Conservation (phyloP, 2,888 invertebrate species). For the Agrochola circellaris region DNA sequence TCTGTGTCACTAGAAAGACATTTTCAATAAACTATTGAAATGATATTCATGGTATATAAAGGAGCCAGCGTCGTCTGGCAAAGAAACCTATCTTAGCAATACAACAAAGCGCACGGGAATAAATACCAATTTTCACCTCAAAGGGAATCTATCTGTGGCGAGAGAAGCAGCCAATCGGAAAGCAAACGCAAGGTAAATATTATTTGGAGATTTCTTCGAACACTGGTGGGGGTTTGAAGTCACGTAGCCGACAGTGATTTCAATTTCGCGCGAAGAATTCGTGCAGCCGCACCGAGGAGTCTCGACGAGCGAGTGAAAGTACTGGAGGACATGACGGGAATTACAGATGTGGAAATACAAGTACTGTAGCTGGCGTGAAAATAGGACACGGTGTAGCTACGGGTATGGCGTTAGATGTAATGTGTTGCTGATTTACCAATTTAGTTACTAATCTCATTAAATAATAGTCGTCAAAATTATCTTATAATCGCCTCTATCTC, state of each 20-base stretch:
- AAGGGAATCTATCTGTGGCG: conserved; percentile 78
- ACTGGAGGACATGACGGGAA: conserved; percentile 71
- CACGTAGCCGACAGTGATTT: conserved; percentile 86
- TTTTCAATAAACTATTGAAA: conserved; percentile 28
- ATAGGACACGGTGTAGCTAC: conserved; percentile 10
- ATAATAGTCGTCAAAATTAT: not conserved
- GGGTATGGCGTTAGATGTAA: not conserved
- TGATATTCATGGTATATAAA: conserved; percentile 32
- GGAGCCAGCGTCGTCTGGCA: conserved; percentile 18
- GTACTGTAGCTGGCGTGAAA: conserved; percentile 22
- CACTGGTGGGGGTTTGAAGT: conserved; percentile 83
- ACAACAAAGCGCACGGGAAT: conserved; percentile 78
- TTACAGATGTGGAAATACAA: conserved; percentile 59
- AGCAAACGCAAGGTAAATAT: conserved; percentile 83
- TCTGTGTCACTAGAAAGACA: conserved; percentile 4
- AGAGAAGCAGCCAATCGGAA: conserved; percentile 77
- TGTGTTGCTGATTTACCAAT: not conserved
- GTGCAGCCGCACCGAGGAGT: conserved; percentile 73
- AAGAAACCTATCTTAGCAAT: conserved; percentile 63
- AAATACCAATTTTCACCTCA: conserved; percentile 84
- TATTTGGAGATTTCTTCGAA: conserved; percentile 83
- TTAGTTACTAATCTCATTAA: not conserved
- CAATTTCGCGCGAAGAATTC: conserved; percentile 82
- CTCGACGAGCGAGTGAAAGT: conserved; percentile 72
- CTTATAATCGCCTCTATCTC: not conserved